Conservation (phyloP, 2,113 vertebrate genomes). For the Dinomys branickii region DNA sequence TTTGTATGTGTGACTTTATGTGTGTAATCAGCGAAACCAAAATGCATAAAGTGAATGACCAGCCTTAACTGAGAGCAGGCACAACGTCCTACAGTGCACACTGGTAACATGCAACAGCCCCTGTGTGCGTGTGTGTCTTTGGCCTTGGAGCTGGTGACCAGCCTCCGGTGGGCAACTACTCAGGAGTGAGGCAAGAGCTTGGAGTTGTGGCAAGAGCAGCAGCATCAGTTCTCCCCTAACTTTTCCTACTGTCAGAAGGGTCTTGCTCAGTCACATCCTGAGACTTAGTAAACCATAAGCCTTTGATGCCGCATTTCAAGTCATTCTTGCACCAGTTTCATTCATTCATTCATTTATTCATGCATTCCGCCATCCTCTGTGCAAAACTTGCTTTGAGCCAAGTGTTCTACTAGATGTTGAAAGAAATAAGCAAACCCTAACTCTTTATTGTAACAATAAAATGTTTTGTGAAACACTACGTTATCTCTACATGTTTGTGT, state of each 20-base stretch:
- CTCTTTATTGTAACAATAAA: neutral
- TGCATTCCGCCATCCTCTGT: neutral
- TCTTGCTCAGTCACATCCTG: neutral
- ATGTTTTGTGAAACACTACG: neutral
- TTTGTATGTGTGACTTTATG: neutral
- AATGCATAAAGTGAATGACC: neutral
- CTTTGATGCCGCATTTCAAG: neutral
- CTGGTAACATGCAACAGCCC: neutral
- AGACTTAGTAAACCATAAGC: neutral
- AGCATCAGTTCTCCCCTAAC: neutral
- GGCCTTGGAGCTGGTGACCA: neutral
- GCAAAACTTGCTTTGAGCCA: neutral
- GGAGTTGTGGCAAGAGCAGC: accelerated
- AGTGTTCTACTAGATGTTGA: neutral
- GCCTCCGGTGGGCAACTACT: neutral
- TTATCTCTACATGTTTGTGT: neutral
- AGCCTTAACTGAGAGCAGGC: neutral
- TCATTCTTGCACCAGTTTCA: neutral
- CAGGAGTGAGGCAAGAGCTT: neutral
- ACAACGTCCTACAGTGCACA: too few species aligned
- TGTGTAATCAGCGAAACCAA: neutral
- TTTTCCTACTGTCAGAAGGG: neutral
- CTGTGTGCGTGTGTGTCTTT: neutral
- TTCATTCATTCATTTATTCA: neutral
- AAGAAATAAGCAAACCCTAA: neutral